Evolutionary conservation across 2,888 invertebrate genomes (phyloP), one percentile per base, ranked within the genome.

Genomic region (Brachyptera risi): DNA sequence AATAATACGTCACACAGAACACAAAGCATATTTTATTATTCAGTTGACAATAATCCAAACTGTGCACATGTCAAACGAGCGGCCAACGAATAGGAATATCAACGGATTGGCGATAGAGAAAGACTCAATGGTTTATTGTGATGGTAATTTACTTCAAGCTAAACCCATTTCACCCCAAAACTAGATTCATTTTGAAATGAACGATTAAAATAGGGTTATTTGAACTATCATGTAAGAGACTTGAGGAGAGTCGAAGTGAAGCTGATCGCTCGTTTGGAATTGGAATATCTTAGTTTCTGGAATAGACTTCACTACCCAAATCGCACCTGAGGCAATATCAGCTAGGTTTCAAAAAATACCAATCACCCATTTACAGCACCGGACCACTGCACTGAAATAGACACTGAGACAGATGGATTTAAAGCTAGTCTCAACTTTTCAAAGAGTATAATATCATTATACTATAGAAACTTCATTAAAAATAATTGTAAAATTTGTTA

Each of bases 101-200:
- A 31, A 5, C 31, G 11, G 11, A 31, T 31, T 7, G n/a, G 7
- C 4, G 17, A 40, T 40, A 5, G 40, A 40, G 15, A 9, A 17
- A 4, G 17, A 4, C 17, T n/a, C n/a, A n/a, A n/a, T n/a, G 44
- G 11, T 11, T 44, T 44, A 19, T 54, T 54, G 54, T 54, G 19
- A 54, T 54, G 54, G 35, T 17, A 54, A 54, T 54, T 31, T 23
- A 17, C 13, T 51, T 15, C 35, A 15, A 51, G 15, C 31, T 35
- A 15, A 51, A 51, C 2, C 51, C n/a, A 31, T 51, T 51, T 35
- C 31, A 31, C 51, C 51, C 51, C 51, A 51, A 51, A 51, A 51
- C n/a, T n/a, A 31, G 11, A n/a, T 47, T 47, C 24, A 24, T 47
- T 24, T 47, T 47, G 42, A 21, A 42, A 19, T 21, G 21, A 21